Base-by-base conservation (phyloP, 2,888 invertebrate species). In the Selenia dentaria region DNA sequence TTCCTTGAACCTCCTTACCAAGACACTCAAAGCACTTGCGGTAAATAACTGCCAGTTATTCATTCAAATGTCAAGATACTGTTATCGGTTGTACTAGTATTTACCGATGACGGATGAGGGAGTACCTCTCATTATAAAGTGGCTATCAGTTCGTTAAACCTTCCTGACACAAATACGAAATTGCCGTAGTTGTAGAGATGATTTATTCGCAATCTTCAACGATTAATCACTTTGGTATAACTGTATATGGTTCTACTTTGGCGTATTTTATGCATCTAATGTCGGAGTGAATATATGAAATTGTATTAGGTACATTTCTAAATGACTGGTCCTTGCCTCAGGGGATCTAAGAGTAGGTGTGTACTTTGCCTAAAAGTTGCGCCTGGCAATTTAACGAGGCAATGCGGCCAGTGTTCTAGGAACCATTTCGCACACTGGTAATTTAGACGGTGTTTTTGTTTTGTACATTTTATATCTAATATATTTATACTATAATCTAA, bases 1-100 rank as follows among this genome's bases (percentile, higher is more conserved):
- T 37, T 41, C 37, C 33, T 43, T 43, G 34, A 32, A 20, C n/a
- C 25, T 24, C 27, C 22, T 11, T 39, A 26, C 18, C 33, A 44
- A 45, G 33, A 27, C 43, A 51, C 44, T 45, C 22, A 32, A 39
- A 42, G 40, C n/a, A 57, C 57, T 61, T 68, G 60, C 62, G 62
- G 69, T 73, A 64, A 64, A 67, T 62, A 4, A 66, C 57, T 61
- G 39, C 44, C 51, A 66, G 64, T 63, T 69, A 61, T 26, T 38
- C 5, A 60, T 62, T 60, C 61, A 68, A 70, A 73, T 64, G 57
- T 57, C 57, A 56, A 54, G 54, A 63, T 69, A 77, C 74, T 70
- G 77, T 74, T 79, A 74, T 66, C 50, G 45, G 45, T 48, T 60
- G 45, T 59, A 42, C 37, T 26, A 27, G 43, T 49, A 53, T 54